phyloP scores from a whole-genome alignment of 2,888 invertebrate genomes.

The Agrotis ipsilon region DNA sequence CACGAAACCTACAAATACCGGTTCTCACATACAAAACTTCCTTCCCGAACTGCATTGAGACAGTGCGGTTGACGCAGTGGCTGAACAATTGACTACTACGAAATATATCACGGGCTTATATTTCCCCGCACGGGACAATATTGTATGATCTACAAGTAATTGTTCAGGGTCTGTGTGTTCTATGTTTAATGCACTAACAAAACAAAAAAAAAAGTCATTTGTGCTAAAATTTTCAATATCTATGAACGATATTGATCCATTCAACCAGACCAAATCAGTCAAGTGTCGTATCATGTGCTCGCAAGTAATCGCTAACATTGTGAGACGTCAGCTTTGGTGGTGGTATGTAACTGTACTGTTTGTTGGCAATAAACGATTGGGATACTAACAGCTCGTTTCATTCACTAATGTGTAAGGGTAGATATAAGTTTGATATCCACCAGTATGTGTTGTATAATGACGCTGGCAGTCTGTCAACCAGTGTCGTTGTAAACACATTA shows the following conservation, averaged over 20 bases:
- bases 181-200: no score
- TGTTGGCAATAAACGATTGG: conserved; percentile 74
- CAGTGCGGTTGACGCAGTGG: no score
- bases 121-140: no score
- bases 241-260: not conserved
- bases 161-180: no score
- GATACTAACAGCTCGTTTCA: conserved; percentile 83
- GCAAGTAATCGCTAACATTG: conserved; percentile 13
- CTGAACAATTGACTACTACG: no score
- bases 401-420: conserved; percentile 65
- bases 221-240: not conserved
- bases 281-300: conserved; percentile 31
- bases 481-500: conserved; percentile 10
- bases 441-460: conserved; percentile 20
- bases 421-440: not conserved
- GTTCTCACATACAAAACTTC: not conserved
- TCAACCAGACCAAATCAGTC: no score
- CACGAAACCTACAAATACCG: not conserved
- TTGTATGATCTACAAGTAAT: no score
- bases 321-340: conserved; percentile 29
- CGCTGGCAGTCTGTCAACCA: conserved; percentile 20
- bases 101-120: no score
- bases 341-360: conserved; percentile 34
- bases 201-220: no score
- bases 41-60: not conserved